Evolutionary conservation across 2,888 invertebrate species (phyloP), one percentile per base, ranked within the genome.

Genomic region (Myathropa florea): DNA sequence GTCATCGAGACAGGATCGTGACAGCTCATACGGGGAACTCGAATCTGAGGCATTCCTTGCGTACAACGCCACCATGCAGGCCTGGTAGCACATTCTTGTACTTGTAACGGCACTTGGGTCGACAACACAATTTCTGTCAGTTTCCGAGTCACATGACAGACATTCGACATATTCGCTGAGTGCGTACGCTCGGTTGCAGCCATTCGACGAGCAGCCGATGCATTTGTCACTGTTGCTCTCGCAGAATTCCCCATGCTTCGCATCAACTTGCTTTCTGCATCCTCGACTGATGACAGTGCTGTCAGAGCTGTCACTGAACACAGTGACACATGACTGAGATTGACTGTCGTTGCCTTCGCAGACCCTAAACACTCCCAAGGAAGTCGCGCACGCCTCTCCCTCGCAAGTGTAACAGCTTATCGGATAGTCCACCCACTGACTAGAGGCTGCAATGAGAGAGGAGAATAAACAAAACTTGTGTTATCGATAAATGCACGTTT

Each of bases 361-460:
- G 59, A 89, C 89, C 3, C 67, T 81, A 1, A 90, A 23, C 6
- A 3, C 0, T 4, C 91, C 91, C 1, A 80, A 59, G 21, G 89
- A 73, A 3, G 36, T 61, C 0, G 88, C 60, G 59, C 91, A 91
- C 1, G 89, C 88, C 23, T 77, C 89, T 18, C 79, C 88, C 30
- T 85, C 76, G 73, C 91, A 91, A 24, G 30, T 78, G 28, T 90
- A 89, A 76, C 91, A 91, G 18, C 90, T 90, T 3, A 91, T 88
- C 26, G 91, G 89, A 4, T 90, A 89, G n/a, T 88, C 75, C 65
- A 90, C 90, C 87, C 83, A 88, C 60, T 82, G 70, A 71, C 83
- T 68, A 46, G 85, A 83, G 14, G 57, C 85, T 85, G 65, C 10
- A 72, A 72, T 55, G 28, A 63, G 14, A 63, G 14, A 26, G 57